Conservation (phyloP, 2,113 vertebrate species). For the Zosterops hypoxanthus region DNA sequence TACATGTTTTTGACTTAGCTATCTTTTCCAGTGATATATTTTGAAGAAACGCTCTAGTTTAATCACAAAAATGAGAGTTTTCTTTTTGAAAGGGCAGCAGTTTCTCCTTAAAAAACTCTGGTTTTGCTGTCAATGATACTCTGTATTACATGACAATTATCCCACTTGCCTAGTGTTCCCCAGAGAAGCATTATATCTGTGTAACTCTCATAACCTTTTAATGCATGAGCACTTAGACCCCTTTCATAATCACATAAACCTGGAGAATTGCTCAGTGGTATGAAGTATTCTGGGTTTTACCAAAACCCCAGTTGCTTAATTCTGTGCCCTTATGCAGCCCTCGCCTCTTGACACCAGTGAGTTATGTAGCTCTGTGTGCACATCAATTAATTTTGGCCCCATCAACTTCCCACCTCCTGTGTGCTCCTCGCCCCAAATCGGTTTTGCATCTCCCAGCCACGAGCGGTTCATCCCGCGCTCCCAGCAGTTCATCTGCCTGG, state of each 20-base stretch:
- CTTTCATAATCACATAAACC: neutral
- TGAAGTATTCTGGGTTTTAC: constrained; percentile 16
- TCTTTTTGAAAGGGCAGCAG: neutral
- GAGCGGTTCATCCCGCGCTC: constrained; percentile 8
- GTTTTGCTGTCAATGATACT: neutral
- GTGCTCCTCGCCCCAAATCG: constrained; percentile 5
- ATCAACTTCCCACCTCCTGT: constrained; percentile 43
- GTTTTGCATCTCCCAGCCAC: constrained; percentile 35
- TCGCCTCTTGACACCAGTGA: constrained; percentile 18
- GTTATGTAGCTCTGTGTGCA: neutral
- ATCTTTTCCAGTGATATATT: neutral
- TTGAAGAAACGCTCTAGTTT: neutral
- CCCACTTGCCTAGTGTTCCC: neutral
- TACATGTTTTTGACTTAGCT: neutral
- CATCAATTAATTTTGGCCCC: constrained; percentile 64
- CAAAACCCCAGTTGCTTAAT: constrained; percentile 53
- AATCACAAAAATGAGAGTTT: neutral
- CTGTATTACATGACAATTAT: neutral
- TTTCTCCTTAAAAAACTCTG: neutral
- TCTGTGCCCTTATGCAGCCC: constrained; percentile 22
- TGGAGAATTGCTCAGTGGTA: constrained; percentile 9
- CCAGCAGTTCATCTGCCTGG: constrained; percentile 34
- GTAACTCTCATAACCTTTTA: neutral
- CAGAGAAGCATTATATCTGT: neutral
- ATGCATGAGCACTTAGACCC: neutral